phyloP scores from a whole-genome alignment of 2,113 vertebrate genomes.

The Gymnarchus niloticus region DNA sequence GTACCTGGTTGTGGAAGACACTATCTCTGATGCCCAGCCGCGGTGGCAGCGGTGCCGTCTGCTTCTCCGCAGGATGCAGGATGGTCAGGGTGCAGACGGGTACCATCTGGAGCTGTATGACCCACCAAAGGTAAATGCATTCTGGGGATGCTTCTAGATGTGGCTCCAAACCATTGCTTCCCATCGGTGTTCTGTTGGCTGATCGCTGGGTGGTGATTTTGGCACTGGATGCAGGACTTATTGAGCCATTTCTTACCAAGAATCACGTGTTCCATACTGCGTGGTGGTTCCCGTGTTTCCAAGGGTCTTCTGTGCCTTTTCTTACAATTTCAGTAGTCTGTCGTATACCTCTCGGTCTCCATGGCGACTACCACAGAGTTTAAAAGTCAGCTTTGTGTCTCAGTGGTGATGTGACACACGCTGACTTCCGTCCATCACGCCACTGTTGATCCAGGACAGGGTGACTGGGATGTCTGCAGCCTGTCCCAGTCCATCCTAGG shows the following conservation, averaged over 20 bases:
- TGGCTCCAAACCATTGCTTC: neutral
- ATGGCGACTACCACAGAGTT: too few relatives aligned
- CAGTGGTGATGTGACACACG: neutral
- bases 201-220: neutral
- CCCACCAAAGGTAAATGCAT: conserved; percentile 83
- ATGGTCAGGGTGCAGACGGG: conserved; percentile 47
- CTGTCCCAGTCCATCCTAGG: neutral
- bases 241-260: neutral
- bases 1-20: conserved; percentile 86
- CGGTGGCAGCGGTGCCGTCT: conserved; percentile 84
- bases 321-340: neutral
- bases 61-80: conserved; percentile 69
- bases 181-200: neutral
- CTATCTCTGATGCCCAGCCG: conserved; percentile 75
- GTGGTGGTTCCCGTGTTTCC: neutral
- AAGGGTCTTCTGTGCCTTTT: neutral
- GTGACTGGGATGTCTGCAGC: too few relatives aligned
- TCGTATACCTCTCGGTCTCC: too few relatives aligned
- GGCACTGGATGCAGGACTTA: neutral
- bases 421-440: neutral
- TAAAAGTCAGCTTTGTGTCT: neutral
- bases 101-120: conserved; percentile 85
- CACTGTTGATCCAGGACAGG: too few relatives aligned
- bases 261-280: neutral
- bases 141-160: neutral